A percentile compares a stretch with the other conserved stretches of the same genome.
Evolutionary conservation across 1,140 invertebrate genomes (phyloP).

Genomic region (Monochamus saltuarius): DNA sequence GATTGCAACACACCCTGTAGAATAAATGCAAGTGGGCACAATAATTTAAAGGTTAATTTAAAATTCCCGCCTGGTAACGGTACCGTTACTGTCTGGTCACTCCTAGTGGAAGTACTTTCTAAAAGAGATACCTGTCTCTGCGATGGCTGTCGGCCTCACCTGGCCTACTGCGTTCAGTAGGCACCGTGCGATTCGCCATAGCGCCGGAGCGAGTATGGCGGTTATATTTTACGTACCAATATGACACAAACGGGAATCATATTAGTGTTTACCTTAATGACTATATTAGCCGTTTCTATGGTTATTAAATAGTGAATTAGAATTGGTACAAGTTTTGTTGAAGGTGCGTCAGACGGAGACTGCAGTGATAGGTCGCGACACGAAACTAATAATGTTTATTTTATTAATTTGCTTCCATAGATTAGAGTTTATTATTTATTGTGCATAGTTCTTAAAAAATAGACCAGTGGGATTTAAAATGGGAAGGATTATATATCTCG

Average conservation of each 20-base stretch:
- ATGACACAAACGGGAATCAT: conserved; percentile 5
- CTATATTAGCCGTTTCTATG: background rate
- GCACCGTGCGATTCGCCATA: conserved; percentile 17
- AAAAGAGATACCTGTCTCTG: too few species aligned
- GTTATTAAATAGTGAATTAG: background rate
- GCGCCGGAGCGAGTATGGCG: conserved; percentile 18
- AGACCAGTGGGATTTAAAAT: conserved; percentile 15
- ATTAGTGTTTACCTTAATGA: background rate
- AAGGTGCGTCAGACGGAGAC: background rate
- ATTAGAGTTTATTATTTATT: background rate
- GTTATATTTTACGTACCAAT: conserved; percentile 1
- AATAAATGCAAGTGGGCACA: too few species aligned
- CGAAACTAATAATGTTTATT: background rate
- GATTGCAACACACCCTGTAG: too few species aligned
- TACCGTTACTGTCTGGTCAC: background rate
- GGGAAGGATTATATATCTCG: conserved; percentile 24
- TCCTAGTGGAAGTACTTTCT: background rate
- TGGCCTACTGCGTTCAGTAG: conserved; percentile 23
- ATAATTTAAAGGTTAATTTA: too few species aligned
- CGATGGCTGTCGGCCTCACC: conserved; percentile 4
- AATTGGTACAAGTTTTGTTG: background rate
- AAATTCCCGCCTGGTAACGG: too few species aligned
- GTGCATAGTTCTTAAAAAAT: too few species aligned
- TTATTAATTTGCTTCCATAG: background rate
- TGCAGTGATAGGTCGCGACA: background rate